phyloP scores from a whole-genome alignment of 2,113 vertebrate genomes.

The Podiceps cristatus region DNA sequence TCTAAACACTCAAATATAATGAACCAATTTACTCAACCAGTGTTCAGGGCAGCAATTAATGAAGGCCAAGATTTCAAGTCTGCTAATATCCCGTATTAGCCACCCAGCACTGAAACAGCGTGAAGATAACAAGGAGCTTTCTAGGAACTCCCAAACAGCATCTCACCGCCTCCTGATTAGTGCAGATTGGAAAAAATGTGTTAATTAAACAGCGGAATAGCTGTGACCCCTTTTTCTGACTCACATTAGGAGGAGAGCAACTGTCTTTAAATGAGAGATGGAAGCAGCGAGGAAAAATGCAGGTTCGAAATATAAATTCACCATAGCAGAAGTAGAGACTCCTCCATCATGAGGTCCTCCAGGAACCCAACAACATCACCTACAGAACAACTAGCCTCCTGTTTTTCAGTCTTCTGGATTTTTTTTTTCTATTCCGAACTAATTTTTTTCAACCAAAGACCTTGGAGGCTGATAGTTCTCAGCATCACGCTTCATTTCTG shows the following conservation, averaged over 20 bases:
- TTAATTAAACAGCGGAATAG: not conserved
- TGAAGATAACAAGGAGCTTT: not conserved
- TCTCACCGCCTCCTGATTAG: not conserved
- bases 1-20: not conserved
- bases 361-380: rapidly evolving
- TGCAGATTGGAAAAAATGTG: not conserved
- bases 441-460: not conserved
- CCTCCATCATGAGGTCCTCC: not conserved
- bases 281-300: not conserved
- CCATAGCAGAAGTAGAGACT: not conserved
- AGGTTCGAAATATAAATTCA: rapidly evolving
- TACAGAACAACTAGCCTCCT: not conserved
- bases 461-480: not conserved
- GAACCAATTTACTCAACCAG: not conserved
- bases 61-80: not conserved
- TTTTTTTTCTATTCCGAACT: not conserved
- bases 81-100: not conserved
- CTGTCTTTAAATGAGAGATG: not conserved
- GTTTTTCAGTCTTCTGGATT: not conserved
- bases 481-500: not conserved
- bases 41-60: not conserved
- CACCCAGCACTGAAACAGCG: not conserved
- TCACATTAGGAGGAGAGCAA: not conserved
- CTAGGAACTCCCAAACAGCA: not conserved
- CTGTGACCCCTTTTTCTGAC: not conserved